phyloP scores from a whole-genome alignment of 2,888 invertebrate genomes.

The Polyommatus icarus region DNA sequence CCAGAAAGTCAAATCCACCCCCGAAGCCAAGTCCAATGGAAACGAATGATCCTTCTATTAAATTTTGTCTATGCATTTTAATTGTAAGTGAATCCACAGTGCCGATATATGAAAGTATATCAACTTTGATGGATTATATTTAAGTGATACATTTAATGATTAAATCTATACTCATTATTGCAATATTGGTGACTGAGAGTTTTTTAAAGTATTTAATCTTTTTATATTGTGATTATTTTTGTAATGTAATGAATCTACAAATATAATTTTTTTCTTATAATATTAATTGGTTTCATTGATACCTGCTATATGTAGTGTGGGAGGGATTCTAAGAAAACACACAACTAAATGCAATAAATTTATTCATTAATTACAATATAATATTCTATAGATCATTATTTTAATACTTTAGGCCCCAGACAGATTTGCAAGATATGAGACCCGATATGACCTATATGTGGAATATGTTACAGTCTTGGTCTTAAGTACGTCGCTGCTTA shows the following conservation, averaged over 20 bases:
- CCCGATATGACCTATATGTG: constrained; percentile 4
- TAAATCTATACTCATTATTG: constrained; percentile 26
- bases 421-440: constrained; percentile 18
- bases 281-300: constrained; percentile 12
- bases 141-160: constrained; percentile 21
- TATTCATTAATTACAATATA: not conserved
- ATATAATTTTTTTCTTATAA: constrained; percentile 13
- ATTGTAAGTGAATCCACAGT: constrained; percentile 51
- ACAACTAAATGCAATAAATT: not conserved
- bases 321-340: not conserved
- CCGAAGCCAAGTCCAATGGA: constrained; percentile 63
- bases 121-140: constrained; percentile 50
- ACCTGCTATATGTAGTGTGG: not conserved
- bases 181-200: constrained; percentile 25
- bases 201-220: constrained; percentile 28
- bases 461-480: constrained; percentile 28
- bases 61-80: constrained; percentile 40
- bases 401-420: constrained; percentile 27
- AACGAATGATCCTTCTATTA: constrained; percentile 45
- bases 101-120: constrained; percentile 57
- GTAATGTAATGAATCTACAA: constrained; percentile 30
- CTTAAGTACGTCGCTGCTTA: constrained; percentile 24
- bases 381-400: not conserved
- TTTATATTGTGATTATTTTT: constrained; percentile 29
- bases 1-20: constrained; percentile 61